phyloP scores from a whole-genome alignment of 2,797 vertebrate genomes.

The Phataginus tricuspis region DNA sequence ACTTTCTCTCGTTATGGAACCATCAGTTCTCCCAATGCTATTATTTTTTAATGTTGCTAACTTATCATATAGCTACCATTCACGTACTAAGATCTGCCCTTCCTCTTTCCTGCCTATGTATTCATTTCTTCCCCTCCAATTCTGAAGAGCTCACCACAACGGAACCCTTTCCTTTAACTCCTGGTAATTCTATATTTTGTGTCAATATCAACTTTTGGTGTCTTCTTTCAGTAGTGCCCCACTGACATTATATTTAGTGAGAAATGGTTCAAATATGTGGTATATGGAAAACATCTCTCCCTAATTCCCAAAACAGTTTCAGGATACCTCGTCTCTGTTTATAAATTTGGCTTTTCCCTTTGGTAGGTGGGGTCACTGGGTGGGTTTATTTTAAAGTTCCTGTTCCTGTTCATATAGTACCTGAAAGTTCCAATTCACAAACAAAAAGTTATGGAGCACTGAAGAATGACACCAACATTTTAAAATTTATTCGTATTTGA shows the following conservation, averaged over 20 bases:
- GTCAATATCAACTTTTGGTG: neutral
- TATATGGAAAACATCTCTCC: neutral
- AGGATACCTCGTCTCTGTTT: neutral
- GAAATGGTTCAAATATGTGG: neutral
- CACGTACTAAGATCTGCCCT: neutral
- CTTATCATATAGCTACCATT: neutral
- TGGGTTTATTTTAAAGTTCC: neutral
- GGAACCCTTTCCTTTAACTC: neutral
- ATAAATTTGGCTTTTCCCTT: neutral
- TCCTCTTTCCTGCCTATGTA: neutral
- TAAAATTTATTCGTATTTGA: neutral
- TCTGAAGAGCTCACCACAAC: neutral
- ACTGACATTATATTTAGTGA: neutral
- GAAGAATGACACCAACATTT: neutral
- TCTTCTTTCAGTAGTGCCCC: neutral
- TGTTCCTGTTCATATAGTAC: neutral
- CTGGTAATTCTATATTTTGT: neutral
- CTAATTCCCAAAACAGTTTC: neutral
- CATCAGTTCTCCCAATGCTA: neutral
- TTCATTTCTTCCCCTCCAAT: neutral
- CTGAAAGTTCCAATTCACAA: neutral
- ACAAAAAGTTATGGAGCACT: neutral
- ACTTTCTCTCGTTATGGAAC: neutral
- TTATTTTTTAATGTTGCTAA: neutral
- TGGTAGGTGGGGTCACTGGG: neutral